Evolutionary conservation across 2,113 vertebrate genomes (phyloP).

Genomic region (Leiothrix lutea): DNA sequence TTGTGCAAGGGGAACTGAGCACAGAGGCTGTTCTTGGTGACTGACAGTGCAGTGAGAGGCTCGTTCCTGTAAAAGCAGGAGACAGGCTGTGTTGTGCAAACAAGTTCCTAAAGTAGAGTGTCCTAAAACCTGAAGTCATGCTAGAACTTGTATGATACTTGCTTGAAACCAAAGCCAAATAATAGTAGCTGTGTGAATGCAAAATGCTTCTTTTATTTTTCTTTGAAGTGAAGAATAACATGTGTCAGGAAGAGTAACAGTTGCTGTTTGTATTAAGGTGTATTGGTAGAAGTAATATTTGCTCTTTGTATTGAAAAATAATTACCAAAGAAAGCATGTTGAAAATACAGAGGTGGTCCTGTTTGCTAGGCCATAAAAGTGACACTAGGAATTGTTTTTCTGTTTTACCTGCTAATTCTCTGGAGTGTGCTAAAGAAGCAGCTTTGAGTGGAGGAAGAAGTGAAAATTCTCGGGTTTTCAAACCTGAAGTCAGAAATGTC

Average conservation of each 20-base stretch:
- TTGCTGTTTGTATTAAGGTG: background rate
- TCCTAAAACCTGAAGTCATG: background rate
- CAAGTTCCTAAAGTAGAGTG: background rate
- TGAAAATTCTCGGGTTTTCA: background rate
- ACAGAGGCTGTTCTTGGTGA: background rate
- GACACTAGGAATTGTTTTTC: background rate
- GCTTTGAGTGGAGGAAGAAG: background rate
- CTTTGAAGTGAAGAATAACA: background rate
- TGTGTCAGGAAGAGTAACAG: fast-evolving
- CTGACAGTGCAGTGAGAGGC: background rate
- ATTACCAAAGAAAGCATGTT: background rate
- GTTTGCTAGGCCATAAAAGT: background rate
- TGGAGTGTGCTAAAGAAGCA: background rate
- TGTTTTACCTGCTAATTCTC: background rate
- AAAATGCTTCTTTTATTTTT: background rate
- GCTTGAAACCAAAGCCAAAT: background rate
- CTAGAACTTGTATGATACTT: background rate
- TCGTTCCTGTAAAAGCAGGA: background rate
- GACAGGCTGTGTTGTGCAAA: background rate
- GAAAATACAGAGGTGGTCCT: background rate
- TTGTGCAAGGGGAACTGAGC: background rate
- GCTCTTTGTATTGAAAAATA: background rate
- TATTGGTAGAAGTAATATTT: background rate
- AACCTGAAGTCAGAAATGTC: background rate
- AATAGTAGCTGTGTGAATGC: background rate